Conservation (phyloP, 2,888 invertebrate species). For the Aromia moschata region DNA sequence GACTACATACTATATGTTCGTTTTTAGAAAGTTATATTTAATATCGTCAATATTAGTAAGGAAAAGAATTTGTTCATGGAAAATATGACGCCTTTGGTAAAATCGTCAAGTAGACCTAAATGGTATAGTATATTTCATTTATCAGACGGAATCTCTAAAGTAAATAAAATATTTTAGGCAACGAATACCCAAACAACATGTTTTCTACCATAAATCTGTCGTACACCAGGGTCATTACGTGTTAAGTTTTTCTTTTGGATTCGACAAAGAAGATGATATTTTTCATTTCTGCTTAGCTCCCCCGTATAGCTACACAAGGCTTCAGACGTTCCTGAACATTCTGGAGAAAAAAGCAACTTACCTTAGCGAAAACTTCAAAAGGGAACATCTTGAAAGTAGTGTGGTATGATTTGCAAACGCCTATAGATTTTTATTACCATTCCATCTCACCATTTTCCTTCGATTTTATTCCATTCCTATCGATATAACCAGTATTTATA, state of each 20-base stretch:
- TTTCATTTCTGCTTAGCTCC: conserved; percentile 95
- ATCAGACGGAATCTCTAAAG: too few relatives aligned
- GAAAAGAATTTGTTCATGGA: conserved; percentile 86
- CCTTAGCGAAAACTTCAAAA: conserved; percentile 68
- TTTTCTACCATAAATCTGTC: conserved; percentile 92
- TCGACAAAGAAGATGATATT: conserved; percentile 93
- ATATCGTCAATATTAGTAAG: conserved; percentile 96
- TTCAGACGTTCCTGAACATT: conserved; percentile 83
- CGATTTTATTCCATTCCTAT: too few relatives aligned
- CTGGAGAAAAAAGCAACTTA: conserved; percentile 71
- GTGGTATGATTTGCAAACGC: conserved; percentile 65
- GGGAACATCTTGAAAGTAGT: conserved; percentile 75
- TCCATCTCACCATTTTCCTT: too few relatives aligned
- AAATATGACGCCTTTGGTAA: conserved; percentile 93
- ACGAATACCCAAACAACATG: conserved; percentile 79
- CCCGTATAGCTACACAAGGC: conserved; percentile 94
- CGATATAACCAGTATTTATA: too few relatives aligned
- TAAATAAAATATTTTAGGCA: conserved; percentile 69
- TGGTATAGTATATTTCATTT: conserved; percentile 73
- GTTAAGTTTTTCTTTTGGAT: conserved; percentile 92
- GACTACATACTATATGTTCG: neutral
- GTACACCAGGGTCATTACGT: conserved; percentile 91
- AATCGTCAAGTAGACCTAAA: conserved; percentile 87
- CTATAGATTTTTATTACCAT: too few relatives aligned
- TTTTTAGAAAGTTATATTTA: conserved; percentile 93